These are phyloP conservation scores for Grallaria varia DNA, from an alignment of 2,113 vertebrate genomes.

Conservation along the genomic window DNA sequence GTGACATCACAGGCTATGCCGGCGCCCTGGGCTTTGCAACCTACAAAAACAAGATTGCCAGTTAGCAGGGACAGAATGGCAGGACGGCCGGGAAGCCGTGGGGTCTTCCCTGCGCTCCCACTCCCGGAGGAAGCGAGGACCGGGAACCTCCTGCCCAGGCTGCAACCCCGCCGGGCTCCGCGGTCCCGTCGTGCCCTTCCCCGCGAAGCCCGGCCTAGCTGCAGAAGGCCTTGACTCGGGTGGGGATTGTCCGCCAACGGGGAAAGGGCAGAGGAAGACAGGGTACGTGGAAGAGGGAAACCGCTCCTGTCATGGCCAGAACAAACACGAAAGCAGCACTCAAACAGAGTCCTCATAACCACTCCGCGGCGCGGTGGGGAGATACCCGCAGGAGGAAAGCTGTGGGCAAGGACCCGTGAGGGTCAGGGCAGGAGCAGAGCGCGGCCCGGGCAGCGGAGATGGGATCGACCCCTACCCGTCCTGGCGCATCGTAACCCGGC, in stretches of 20 bases:
- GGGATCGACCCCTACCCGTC: background rate
- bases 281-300: background rate
- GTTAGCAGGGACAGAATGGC: background rate
- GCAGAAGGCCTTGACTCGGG: background rate
- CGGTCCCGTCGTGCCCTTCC: background rate
- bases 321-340: background rate
- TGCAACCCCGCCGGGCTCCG: rapidly evolving
- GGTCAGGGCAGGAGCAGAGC: background rate
- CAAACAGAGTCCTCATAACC: background rate
- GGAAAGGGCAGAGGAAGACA: background rate
- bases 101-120: rapidly evolving
- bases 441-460: background rate
- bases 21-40: background rate
- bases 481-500: too few species aligned
- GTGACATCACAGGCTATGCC: background rate
- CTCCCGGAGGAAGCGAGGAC: background rate
- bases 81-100: background rate
- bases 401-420: background rate
- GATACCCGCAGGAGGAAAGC: rapidly evolving
- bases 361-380: rapidly evolving
- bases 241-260: background rate
- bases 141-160: background rate
- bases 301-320: too few species aligned
- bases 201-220: background rate
- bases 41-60: background rate